Percentiles rank a stretch among this genome's conserved stretches.
Conservation (phyloP, 1,140 invertebrate species). For the Hypsibius dujardini region DNA sequence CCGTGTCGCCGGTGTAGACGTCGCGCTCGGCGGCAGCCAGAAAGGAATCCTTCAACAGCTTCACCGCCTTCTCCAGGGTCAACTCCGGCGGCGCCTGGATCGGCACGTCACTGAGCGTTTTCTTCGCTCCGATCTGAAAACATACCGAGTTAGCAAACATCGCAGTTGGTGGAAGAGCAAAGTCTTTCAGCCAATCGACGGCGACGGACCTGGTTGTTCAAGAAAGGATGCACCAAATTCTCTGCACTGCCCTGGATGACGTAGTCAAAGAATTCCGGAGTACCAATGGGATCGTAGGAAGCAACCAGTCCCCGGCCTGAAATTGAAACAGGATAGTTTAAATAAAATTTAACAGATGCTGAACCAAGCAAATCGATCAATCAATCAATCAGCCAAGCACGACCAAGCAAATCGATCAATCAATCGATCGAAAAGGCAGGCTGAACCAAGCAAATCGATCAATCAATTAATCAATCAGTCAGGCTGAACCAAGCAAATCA, state of each 20-base stretch:
- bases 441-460: no score
- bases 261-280: conserved; percentile 15
- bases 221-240: conserved; percentile 52
- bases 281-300: conserved; percentile 87
- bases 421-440: not conserved
- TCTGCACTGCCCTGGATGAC: conserved; percentile 13
- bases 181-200: not conserved
- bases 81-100: conserved; percentile 36
- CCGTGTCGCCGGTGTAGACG: conserved; percentile 75
- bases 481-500: no score
- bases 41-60: conserved; percentile 79
- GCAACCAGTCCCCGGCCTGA: conserved; percentile 80
- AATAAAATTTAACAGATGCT: not conserved
- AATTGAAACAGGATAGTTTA: conserved; percentile 40
- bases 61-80: conserved; percentile 55
- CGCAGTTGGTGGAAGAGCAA: not conserved
- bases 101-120: conserved; percentile 49
- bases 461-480: no score
- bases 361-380: conserved; percentile 20
- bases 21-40: conserved; percentile 90
- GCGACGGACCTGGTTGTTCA: conserved; percentile 56
- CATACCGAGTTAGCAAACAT: conserved; percentile 8
- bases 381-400: conserved; percentile 18
- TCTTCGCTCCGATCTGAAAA: conserved; percentile 57
- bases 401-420: conserved; percentile 13